phyloP scores from a whole-genome alignment of 1,140 invertebrate species.

The Eriosoma lanigerum region DNA sequence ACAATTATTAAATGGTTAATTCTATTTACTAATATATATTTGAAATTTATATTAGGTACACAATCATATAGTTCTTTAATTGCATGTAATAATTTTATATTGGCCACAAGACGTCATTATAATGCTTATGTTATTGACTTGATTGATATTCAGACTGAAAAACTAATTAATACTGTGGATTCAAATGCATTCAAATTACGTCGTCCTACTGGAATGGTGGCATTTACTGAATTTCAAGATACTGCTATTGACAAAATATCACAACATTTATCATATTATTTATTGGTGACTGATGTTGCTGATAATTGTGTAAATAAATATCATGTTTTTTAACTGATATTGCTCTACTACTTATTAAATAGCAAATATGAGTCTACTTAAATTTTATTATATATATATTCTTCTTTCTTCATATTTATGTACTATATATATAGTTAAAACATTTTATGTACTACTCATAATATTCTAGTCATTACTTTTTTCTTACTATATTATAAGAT shows the following conservation, averaged over 20 bases:
- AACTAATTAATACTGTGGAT: constrained; percentile 14
- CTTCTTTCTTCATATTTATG: background rate
- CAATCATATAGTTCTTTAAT: background rate
- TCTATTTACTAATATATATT: background rate
- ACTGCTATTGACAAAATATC: background rate
- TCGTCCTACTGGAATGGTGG: constrained; percentile 24
- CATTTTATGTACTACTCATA: too few species aligned
- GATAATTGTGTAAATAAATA: background rate
- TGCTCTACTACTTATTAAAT: constrained; percentile 13
- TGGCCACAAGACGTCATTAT: constrained; percentile 13
- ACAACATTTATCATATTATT: background rate
- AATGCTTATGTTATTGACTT: constrained; percentile 14
- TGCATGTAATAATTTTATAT: constrained; percentile 25
- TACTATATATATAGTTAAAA: too few species aligned
- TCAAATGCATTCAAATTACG: constrained; percentile 18
- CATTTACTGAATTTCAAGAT: background rate
- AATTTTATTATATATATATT: constrained; percentile 19
- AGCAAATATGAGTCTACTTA: background rate
- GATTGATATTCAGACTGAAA: constrained; percentile 16
- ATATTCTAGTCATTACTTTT: constrained; percentile 34
- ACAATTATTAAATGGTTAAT: background rate
- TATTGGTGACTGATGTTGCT: constrained; percentile 15
- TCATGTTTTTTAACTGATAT: constrained; percentile 7
- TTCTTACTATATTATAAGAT: constrained; percentile 7
- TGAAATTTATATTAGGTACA: background rate